Base-by-base conservation (phyloP, 2,888 invertebrate genomes). In the Hirtodrosophila histrioides region DNA sequence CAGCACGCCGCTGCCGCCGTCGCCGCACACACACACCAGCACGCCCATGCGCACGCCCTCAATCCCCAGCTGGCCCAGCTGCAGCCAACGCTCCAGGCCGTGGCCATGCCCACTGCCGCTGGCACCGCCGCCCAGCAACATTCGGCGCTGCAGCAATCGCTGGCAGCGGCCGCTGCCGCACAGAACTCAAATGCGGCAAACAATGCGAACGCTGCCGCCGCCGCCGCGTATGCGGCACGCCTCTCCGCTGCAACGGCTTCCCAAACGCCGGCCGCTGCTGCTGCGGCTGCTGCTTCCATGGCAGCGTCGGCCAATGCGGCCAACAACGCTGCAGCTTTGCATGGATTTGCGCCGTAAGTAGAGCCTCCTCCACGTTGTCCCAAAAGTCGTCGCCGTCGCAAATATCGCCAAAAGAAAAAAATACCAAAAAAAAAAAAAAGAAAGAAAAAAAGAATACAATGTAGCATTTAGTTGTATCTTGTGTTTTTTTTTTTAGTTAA, bases 321-420 rank as follows among this genome's bases (percentile, higher is more conserved):
- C 83, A 96, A 96, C 86, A 95, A 95, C 79, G 94, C 95, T 87
- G 94, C 95, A 91, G 95, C 95, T 91, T 93, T 96, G 92, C 97
- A 96, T 94, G 96, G 97, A 91, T 97, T 97, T 93, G 95, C 97
- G 92, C 96, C 96, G 96, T 96, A 95, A 96, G 96, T 96, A 94
- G 92, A 91, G 87, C 45, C 57, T 72, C 60, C 67, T 63, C 70
- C 65, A 61, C 70, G 74, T 73, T 77, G 60, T 58, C 69, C 51
- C 43, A 55, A 45, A 48, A 50, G 33, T 45, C 71, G 79, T 62
- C 83, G 76, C 45, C 70, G 58, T 68, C 64, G 70, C 64, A 66
- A 64, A 62, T 33, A 55, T 58, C 50, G 66, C 31, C 68, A 69
- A 41, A 37, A 39, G 33, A 61, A 45, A 64, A 55, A 41, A 33